Percentiles rank a stretch among this genome's conserved stretches.
Evolutionary conservation across 2,113 vertebrate genomes (phyloP).

Genomic region (Sprattus sprattus): DNA sequence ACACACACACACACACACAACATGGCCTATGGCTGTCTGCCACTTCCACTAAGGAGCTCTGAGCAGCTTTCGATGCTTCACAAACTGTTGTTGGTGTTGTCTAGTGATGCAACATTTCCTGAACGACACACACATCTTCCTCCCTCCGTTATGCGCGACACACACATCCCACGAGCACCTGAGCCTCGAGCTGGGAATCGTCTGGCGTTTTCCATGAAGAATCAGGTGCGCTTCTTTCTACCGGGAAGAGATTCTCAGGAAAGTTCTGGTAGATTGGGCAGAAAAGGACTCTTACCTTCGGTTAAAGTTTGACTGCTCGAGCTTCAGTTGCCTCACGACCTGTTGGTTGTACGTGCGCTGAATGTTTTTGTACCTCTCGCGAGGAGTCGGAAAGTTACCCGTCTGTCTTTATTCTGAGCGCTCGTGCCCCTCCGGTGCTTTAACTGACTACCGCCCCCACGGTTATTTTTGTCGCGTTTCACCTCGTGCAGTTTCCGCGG

Average conservation of each 20-base stretch:
- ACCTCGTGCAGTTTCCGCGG: neutral
- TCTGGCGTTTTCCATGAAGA: neutral
- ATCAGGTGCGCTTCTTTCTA: neutral
- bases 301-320: neutral
- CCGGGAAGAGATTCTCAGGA: neutral
- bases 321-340: neutral
- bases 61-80: too few species aligned
- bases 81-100: too few species aligned
- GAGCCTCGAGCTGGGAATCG: neutral
- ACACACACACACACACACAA: too few species aligned
- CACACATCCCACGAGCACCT: neutral
- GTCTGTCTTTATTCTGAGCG: constrained; percentile 6
- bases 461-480: constrained; percentile 1
- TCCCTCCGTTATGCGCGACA: too few species aligned
- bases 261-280: neutral
- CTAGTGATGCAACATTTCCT: too few species aligned
- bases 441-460: neutral
- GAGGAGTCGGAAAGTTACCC: constrained; percentile 11
- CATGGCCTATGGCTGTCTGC: too few species aligned
- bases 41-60: too few species aligned
- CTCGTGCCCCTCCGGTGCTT: constrained; percentile 12
- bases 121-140: too few species aligned
- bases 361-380: neutral
- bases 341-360: neutral
- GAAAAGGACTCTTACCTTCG: neutral